phyloP scores from a whole-genome alignment of 2,113 vertebrate genomes.

The Periophthalmodon schlosseri region DNA sequence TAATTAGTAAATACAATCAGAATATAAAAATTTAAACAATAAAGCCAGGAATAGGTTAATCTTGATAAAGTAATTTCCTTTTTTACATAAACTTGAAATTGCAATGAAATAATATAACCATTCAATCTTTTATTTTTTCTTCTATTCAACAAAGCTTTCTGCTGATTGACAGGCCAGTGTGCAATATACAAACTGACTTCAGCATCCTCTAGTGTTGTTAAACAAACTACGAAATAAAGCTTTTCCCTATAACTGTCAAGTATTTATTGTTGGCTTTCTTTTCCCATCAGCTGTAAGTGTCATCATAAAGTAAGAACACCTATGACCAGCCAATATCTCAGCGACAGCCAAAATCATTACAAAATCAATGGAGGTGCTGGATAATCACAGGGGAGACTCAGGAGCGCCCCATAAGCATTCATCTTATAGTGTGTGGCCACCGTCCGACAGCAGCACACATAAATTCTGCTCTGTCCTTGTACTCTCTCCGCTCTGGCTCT shows the following conservation, averaged over 20 bases:
- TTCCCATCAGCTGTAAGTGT: slow-evolving; percentile 38
- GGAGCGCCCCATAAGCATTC: slow-evolving; percentile 54
- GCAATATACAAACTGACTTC: not conserved
- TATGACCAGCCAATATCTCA: slow-evolving; percentile 33
- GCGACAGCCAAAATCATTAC: slow-evolving; percentile 57
- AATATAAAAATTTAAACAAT: too few relatives aligned
- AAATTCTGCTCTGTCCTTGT: slow-evolving; percentile 63
- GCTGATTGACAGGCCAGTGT: not conserved
- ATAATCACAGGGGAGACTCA: slow-evolving; percentile 53
- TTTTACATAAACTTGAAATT: not conserved
- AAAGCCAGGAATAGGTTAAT: too few relatives aligned
- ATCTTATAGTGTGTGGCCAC: slow-evolving; percentile 60
- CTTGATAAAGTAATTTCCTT: too few relatives aligned
- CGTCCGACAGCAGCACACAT: slow-evolving; percentile 55
- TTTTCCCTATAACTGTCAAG: slow-evolving; percentile 23
- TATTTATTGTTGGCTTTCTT: slow-evolving; percentile 32
- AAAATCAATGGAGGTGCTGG: slow-evolving; percentile 55
- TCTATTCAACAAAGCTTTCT: not conserved
- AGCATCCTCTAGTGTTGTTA: not conserved
- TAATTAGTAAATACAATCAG: too few relatives aligned
- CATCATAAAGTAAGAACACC: slow-evolving; percentile 43
- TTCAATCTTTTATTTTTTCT: not conserved
- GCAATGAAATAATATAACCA: not conserved
- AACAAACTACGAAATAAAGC: slow-evolving; percentile 38
- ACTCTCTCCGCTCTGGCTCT: slow-evolving; percentile 25